Conservation (phyloP, 1,140 invertebrate genomes). For the Venustaconcha ellipsiformis region DNA sequence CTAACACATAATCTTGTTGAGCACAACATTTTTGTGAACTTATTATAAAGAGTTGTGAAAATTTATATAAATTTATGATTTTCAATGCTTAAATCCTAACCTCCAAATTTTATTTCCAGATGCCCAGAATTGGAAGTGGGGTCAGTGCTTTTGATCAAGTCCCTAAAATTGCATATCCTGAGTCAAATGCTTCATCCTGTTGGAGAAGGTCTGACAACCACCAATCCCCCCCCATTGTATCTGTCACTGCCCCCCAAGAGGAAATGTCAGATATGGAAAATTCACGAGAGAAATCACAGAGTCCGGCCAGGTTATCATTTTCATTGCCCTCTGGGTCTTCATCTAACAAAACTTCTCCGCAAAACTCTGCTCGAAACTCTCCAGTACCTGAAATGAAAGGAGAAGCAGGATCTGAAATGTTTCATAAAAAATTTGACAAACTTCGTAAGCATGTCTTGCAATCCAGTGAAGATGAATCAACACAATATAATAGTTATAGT, state of each 20-base stretch:
- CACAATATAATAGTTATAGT: slow-evolving; percentile 4
- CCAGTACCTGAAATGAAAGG: slow-evolving; percentile 25
- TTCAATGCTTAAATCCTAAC: not conserved
- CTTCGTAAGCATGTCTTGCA: slow-evolving; percentile 48
- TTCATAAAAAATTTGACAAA: slow-evolving; percentile 66
- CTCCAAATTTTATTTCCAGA: slow-evolving; percentile 15
- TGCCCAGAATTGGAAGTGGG: slow-evolving; percentile 13
- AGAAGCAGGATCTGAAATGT: slow-evolving; percentile 34
- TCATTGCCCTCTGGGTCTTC: not conserved
- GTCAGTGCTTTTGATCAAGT: slow-evolving; percentile 31
- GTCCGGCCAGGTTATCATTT: not conserved
- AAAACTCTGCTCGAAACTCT: slow-evolving; percentile 8
- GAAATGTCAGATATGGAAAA: slow-evolving; percentile 1
- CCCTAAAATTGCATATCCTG: slow-evolving; percentile 8
- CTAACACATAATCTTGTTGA: slow-evolving; percentile 21
- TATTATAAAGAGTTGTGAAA: slow-evolving; percentile 1
- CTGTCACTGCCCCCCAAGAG: slow-evolving; percentile 30
- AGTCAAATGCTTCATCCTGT: slow-evolving; percentile 5
- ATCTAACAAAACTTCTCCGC: slow-evolving; percentile 11
- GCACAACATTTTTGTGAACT: not conserved
- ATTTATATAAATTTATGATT: not conserved
- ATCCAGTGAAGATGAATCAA: slow-evolving; percentile 6
- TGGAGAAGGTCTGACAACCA: not conserved
- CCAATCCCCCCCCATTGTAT: slow-evolving; percentile 11
- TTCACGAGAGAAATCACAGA: not conserved